A percentile compares a stretch with the other conserved stretches of the same genome.
Conservation (phyloP, 2,888 invertebrate genomes). For the Taenaris catops region DNA sequence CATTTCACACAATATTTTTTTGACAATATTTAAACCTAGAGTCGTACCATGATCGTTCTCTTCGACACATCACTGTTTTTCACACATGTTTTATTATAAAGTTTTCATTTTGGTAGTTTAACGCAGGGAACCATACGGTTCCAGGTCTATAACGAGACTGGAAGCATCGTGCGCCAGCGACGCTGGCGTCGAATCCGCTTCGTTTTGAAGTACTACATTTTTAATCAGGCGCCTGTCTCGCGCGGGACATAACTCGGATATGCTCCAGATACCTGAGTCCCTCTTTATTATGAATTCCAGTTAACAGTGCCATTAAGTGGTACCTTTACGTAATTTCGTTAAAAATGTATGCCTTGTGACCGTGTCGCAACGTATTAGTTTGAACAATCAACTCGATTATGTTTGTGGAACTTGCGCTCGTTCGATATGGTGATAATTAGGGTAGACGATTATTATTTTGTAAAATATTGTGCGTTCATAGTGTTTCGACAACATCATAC, state of each 20-base stretch:
- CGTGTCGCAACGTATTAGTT: slow-evolving; percentile 16
- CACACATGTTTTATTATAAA: no score
- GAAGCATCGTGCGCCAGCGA: slow-evolving; percentile 64
- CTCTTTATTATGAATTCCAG: slow-evolving; percentile 73
- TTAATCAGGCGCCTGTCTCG: slow-evolving; percentile 73
- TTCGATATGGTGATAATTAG: no score
- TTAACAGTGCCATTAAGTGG: slow-evolving; percentile 76
- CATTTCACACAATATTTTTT: no score
- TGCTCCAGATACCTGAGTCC: slow-evolving; percentile 66
- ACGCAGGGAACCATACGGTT: slow-evolving; percentile 36
- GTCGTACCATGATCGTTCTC: no score
- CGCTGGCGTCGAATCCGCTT: slow-evolving; percentile 61
- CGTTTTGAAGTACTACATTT: slow-evolving; percentile 75
- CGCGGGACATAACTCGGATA: slow-evolving; percentile 75
- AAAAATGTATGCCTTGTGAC: slow-evolving; percentile 50
- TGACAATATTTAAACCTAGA: no score
- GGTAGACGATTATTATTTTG: no score
- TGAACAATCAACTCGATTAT: slow-evolving; percentile 20
- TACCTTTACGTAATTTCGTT: slow-evolving; percentile 66
- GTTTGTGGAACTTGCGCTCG: background rate
- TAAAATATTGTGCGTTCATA: no score
- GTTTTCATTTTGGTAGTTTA: no score
- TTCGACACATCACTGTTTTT: no score
- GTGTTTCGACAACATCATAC: no score
- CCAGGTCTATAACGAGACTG: slow-evolving; percentile 56